These are phyloP conservation scores for Hippoglossus hippoglossus DNA, from an alignment of 2,797 vertebrate genomes.

Conservation along the genomic window DNA sequence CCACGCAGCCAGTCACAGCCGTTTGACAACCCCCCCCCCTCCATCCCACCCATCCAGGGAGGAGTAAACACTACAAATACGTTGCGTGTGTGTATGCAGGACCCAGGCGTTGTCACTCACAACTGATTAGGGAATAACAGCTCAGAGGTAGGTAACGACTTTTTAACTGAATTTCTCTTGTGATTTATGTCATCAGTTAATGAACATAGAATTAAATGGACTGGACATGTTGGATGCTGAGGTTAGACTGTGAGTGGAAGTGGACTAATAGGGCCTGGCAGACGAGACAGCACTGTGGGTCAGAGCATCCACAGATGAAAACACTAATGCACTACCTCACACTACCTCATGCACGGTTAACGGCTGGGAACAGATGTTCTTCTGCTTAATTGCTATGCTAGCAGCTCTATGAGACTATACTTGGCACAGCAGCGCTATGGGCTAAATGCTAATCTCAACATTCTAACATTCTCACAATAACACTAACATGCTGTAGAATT, in stretches of 20 bases:
- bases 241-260: slow-evolving; percentile 34
- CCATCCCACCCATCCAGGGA: too few relatives aligned
- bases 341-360: too few relatives aligned
- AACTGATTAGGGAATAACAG: background rate
- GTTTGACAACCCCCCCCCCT: too few relatives aligned
- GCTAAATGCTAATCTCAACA: background rate
- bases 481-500: too few relatives aligned
- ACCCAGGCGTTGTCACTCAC: too few relatives aligned
- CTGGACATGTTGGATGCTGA: slow-evolving; percentile 44
- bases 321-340: background rate
- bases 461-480: too few relatives aligned
- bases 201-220: slow-evolving; percentile 11
- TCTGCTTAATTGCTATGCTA: slow-evolving; percentile 7
- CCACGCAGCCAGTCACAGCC: too few relatives aligned
- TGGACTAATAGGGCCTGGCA: slow-evolving; percentile 56
- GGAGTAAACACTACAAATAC: too few relatives aligned
- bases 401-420: background rate
- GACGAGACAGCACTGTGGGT: slow-evolving; percentile 44
- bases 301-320: slow-evolving; percentile 35
- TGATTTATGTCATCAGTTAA: background rate
- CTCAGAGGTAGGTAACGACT: background rate
- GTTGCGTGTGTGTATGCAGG: too few relatives aligned
- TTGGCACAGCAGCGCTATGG: background rate
- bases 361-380: slow-evolving; percentile 2
- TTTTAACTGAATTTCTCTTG: background rate